Evolutionary conservation across 2,797 vertebrate species (phyloP), one percentile per base, ranked within the genome.

Genomic region (Sitta carolinensis): DNA sequence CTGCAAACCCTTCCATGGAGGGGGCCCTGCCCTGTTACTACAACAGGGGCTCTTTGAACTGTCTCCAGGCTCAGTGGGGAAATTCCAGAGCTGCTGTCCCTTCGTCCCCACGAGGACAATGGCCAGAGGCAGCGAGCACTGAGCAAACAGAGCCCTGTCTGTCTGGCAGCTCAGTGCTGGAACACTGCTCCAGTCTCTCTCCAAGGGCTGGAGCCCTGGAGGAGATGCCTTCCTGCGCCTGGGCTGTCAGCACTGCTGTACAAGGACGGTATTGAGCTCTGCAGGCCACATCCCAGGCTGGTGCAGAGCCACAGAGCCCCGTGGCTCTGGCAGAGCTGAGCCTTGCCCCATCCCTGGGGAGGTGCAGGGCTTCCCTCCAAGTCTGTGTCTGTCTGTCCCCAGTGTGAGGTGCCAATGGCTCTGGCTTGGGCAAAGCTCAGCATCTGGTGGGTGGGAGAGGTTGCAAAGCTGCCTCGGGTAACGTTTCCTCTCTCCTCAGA

Each of bases 401-500:
- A 25, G 58, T 1, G 1, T 0, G 0, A n/a, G 52, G 29, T 87
- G 81, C 42, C 51, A 19, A 11, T 13, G 26, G 17, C 72, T 57
- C 55, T 82, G 67, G 18, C 61, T 76, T 67, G 47, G 64, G 64
- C 9, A 3, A 16, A 66, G 45, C 72, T 63, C 45, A 54, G 67
- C 4, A 1, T 47, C 67, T 91, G 84, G 75, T 74, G 91, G 84
- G 87, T 83, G 87, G 87, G 72, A 87, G 72, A 63, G 81, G 40
- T 82, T 68, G 64, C 43, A 57, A 74, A 79, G 78, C 90, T 83
- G 72, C 89, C 69, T 91, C 2, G 3, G 68, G 42, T 96, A 81
- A 92, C 2, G 0, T 88, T 79, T 93, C 57, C 51, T 96, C 82
- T 97, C 91, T 96, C 78, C 89, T 90, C 96, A 99, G 99, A 99